Evolutionary conservation across 2,888 invertebrate species (phyloP), one percentile per base, ranked within the genome.

Genomic region (Atethmia centrago): DNA sequence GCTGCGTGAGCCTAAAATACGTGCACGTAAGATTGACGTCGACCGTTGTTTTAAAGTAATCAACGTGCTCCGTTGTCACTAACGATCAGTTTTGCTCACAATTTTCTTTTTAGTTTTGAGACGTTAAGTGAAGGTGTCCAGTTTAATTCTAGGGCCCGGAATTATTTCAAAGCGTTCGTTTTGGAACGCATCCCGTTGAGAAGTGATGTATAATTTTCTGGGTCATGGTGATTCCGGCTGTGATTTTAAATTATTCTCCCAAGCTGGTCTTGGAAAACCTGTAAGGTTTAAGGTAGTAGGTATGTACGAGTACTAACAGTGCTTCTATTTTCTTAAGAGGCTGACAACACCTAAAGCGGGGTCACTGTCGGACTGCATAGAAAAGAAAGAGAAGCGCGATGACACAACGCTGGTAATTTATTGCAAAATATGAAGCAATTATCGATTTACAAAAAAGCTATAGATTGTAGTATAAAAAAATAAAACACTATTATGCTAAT

Each of bases 41-140:
- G 67, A 85, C 80, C 85, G 83, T 84, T 85, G 85, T 85, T 69
- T 85, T 62, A 70, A 82, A 85, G 74, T 83, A 73, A 78, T 83
- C 71, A 85, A 59, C 68, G 21, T 68, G 58, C 65, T 70, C 25
- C 40, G 45, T 69, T 70, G 75, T 72, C 74, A 40, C 73, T 78
- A 71, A 85, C 68, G 69, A 77, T 70, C 70, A 62, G 68, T 76
- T 76, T 71, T 66, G 36, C 51, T 71, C 31, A 63, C 61, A 66
- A 58, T 83, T 78, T 71, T 68, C 53, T 73, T 80, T 77, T 70
- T 56, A 53, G 19, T 65, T 76, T 77, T 72, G 59, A 71, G 5
- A 49, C 56, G 40, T 73, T 74, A 70, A 74, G 63, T 67, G 21
- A 72, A 47, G 74, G 74, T 64, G 65, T 56, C 55, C 61, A 58